Evolutionary conservation across 2,888 invertebrate genomes (phyloP).

Genomic region (Spisula solida): DNA sequence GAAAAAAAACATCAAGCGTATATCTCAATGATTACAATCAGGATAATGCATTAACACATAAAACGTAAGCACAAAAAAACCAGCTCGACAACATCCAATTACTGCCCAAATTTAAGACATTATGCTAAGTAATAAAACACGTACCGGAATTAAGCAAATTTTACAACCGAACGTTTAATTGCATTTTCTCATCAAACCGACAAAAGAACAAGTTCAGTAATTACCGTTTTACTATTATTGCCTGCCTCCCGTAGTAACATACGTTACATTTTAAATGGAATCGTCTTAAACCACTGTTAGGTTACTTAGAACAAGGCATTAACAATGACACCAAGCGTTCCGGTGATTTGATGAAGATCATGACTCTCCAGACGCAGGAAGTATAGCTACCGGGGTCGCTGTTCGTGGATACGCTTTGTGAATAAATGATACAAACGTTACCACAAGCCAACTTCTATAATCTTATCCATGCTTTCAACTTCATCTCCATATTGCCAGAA

Average conservation of each 20-base stretch:
- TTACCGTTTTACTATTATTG: background rate
- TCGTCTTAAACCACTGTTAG: background rate
- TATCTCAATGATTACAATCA: no score
- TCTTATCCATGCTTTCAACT: slow-evolving; percentile 4
- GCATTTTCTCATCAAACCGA: background rate
- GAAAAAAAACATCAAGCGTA: no score
- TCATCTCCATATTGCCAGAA: slow-evolving; percentile 5
- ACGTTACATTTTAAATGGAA: background rate
- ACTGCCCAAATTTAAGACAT: background rate
- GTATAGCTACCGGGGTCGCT: no score
- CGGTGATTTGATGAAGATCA: background rate
- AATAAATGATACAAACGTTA: background rate
- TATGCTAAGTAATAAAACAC: background rate
- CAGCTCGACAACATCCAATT: background rate
- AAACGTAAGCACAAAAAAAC: no score
- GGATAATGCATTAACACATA: no score
- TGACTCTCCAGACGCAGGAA: background rate
- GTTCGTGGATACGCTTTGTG: no score
- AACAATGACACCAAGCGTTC: background rate
- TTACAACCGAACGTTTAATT: background rate
- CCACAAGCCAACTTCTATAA: background rate
- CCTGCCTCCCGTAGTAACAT: background rate
- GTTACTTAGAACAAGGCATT: background rate
- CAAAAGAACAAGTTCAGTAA: background rate
- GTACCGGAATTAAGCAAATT: background rate